Conservation (phyloP, 1,140 invertebrate genomes). For the Monochamus saltuarius region DNA sequence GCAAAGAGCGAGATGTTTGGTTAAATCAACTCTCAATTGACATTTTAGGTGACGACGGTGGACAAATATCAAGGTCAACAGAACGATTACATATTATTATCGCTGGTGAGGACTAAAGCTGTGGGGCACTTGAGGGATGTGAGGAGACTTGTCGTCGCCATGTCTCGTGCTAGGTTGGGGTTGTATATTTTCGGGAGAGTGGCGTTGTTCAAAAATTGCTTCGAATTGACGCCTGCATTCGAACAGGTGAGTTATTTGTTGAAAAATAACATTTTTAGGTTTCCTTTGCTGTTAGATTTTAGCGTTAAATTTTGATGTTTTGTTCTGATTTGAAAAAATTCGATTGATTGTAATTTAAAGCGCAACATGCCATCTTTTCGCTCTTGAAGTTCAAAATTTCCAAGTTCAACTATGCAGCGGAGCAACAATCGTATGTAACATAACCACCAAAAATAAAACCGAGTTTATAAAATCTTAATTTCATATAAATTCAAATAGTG, state of each 20-base stretch:
- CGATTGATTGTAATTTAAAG: too few relatives aligned
- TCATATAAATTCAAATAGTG: too few relatives aligned
- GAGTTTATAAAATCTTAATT: too few relatives aligned
- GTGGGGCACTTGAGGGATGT: slow-evolving; percentile 97
- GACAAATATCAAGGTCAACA: slow-evolving; percentile 99
- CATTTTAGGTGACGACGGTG: slow-evolving; percentile 78
- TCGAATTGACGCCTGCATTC: slow-evolving; percentile 94
- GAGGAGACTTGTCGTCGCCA: slow-evolving; percentile 93
- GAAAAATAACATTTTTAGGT: too few relatives aligned
- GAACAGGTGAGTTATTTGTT: slow-evolving; percentile 66
- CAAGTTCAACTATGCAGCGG: too few relatives aligned
- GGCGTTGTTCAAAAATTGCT: slow-evolving; percentile 92
- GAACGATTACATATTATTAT: slow-evolving; percentile 97
- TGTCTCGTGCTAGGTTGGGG: slow-evolving; percentile 96
- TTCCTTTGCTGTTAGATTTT: too few relatives aligned
- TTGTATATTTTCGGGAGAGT: slow-evolving; percentile 95
- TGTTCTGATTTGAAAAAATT: too few relatives aligned
- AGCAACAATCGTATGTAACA: too few relatives aligned
- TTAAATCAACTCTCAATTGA: slow-evolving; percentile 7
- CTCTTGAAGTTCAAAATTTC: too few relatives aligned
- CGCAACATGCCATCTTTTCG: too few relatives aligned
- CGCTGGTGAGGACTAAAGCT: slow-evolving; percentile 91
- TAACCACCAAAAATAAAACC: too few relatives aligned
- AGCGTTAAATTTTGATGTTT: too few relatives aligned
- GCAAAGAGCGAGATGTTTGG: background rate